These are phyloP conservation scores for Lithophane socia DNA, from an alignment of 2,888 invertebrate species.

Conservation along the genomic window DNA sequence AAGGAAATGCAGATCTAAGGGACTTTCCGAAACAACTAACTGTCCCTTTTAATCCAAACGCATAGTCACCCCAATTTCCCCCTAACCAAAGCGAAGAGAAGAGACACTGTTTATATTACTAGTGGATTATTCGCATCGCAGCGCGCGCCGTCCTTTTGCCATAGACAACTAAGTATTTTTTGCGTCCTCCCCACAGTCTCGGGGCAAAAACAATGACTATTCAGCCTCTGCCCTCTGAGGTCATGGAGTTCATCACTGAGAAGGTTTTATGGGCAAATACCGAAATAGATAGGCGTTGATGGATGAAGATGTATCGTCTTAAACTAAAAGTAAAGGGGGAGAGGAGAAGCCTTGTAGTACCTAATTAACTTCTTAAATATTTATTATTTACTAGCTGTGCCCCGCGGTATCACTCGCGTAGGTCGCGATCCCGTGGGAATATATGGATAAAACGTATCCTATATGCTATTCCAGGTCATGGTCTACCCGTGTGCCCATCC, in stretches of 20 bases:
- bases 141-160: constrained; percentile 61
- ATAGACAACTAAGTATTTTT: constrained; percentile 64
- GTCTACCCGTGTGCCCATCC: no score
- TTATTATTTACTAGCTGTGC: constrained; percentile 18
- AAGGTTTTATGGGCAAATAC: constrained; percentile 26
- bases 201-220: constrained; percentile 65
- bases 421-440: no score
- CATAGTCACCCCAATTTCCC: constrained; percentile 66
- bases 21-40: constrained; percentile 12
- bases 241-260: constrained; percentile 62
- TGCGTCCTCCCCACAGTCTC: constrained; percentile 57
- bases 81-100: constrained; percentile 70
- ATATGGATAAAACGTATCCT: no score
- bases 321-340: constrained; percentile 15
- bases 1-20: not conserved
- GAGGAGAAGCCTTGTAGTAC: not conserved
- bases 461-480: no score
- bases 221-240: constrained; percentile 64
- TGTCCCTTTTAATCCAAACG: constrained; percentile 28
- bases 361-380: constrained; percentile 31
- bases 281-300: constrained; percentile 40
- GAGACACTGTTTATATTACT: constrained; percentile 82
- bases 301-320: constrained; percentile 49
- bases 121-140: constrained; percentile 75
- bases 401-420: no score